Conservation (phyloP, 2,113 vertebrate species). For the Aplodontia rufa region DNA sequence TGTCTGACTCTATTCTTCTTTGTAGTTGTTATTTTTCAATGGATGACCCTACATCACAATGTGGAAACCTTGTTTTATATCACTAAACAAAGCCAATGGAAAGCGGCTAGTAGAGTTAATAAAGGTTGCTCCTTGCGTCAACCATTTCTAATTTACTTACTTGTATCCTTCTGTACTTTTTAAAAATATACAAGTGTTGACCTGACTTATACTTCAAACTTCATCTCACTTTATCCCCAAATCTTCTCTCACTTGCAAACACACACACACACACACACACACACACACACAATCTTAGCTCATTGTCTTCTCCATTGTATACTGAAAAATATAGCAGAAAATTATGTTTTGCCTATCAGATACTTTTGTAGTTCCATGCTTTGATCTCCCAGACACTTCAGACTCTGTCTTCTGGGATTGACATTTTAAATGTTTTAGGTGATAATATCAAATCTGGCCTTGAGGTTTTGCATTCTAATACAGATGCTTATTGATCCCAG, state of each 20-base stretch:
- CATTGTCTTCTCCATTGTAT: not conserved
- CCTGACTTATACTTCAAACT: not conserved
- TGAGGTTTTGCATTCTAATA: not conserved
- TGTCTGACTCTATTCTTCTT: not conserved
- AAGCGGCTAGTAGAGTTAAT: not conserved
- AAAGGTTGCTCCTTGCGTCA: not conserved
- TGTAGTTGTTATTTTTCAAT: not conserved
- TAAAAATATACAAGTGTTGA: not conserved
- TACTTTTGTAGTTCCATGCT: not conserved
- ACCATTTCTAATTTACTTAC: not conserved
- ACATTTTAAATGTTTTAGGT: not conserved
- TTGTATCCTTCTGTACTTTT: not conserved
- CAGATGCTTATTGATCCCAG: not conserved
- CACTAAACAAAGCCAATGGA: not conserved
- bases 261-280: no score
- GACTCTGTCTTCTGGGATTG: not conserved
- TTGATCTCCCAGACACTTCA: not conserved
- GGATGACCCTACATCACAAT: not conserved
- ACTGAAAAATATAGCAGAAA: not conserved
- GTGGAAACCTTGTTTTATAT: not conserved
- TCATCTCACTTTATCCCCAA: not conserved
- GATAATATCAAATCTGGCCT: not conserved
- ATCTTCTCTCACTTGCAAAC: not conserved
- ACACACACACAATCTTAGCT: not conserved
- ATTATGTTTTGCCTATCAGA: not conserved